Conservation (phyloP, 2,888 invertebrate genomes). For the Cantharis rufa region DNA sequence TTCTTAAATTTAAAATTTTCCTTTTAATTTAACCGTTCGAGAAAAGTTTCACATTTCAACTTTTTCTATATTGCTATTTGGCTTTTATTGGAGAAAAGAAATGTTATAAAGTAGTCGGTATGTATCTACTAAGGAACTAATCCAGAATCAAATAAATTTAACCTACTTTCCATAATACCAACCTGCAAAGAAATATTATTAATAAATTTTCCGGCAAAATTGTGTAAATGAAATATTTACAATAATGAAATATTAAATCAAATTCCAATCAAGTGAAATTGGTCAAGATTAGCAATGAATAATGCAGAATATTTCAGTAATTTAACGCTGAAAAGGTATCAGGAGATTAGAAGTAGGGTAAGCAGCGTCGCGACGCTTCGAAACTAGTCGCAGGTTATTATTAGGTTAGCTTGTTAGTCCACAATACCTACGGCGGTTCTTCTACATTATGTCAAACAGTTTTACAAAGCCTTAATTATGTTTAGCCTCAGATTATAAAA, state of each 20-base stretch:
- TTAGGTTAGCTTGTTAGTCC: constrained; percentile 37
- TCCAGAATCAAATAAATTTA: not conserved
- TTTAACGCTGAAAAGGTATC: constrained; percentile 33
- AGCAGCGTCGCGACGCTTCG: constrained; percentile 29
- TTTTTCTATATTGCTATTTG: not conserved
- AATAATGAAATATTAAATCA: not conserved
- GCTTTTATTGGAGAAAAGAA: not conserved
- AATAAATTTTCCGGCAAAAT: not conserved
- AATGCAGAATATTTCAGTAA: constrained; percentile 31
- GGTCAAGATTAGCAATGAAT: constrained; percentile 23
- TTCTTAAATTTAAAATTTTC: too few relatives aligned
- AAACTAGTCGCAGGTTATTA: constrained; percentile 42
- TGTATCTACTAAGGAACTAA: not conserved
- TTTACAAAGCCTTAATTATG: constrained; percentile 28
- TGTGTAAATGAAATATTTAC: not conserved
- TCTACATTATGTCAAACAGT: constrained; percentile 31
- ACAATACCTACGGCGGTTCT: constrained; percentile 28
- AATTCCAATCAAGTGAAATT: not conserved
- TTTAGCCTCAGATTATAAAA: not conserved
- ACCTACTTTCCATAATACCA: not conserved
- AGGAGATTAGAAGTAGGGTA: constrained; percentile 28
- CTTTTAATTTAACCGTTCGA: not conserved
- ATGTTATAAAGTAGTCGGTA: not conserved
- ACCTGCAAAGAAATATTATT: not conserved
- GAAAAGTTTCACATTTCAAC: not conserved